Evolutionary conservation across 1,140 invertebrate genomes (phyloP).

Genomic region (Luehdorfia chinensis): DNA sequence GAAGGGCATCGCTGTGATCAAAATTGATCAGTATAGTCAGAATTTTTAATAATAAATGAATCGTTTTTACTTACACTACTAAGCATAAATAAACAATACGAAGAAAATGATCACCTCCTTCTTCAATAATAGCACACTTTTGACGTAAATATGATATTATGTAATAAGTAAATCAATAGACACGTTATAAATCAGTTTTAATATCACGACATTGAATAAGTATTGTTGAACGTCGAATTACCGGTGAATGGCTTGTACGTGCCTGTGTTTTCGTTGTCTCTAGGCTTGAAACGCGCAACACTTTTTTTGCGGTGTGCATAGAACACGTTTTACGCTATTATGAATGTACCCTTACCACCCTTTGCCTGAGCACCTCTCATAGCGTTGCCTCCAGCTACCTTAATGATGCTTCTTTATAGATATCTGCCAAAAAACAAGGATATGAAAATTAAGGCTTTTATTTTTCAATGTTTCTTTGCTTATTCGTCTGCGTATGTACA

Average conservation of each 20-base stretch:
- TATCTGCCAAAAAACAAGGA: slow-evolving; percentile 47
- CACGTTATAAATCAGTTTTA: slow-evolving; percentile 32
- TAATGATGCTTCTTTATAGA: slow-evolving; percentile 71
- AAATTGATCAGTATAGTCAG: too few species aligned
- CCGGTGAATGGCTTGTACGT: slow-evolving; percentile 38
- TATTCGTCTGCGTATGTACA: too few species aligned
- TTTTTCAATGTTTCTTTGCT: too few species aligned
- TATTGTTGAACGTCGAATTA: slow-evolving; percentile 29
- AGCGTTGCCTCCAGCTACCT: slow-evolving; percentile 43
- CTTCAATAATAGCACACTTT: too few species aligned
- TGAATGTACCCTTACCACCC: slow-evolving; percentile 38
- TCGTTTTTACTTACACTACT: too few species aligned
- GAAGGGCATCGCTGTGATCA: too few species aligned
- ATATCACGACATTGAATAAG: slow-evolving; percentile 32
- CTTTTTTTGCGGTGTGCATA: slow-evolving; percentile 29
- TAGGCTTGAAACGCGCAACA: slow-evolving; percentile 33
- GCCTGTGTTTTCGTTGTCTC: slow-evolving; percentile 21
- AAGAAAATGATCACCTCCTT: too few species aligned
- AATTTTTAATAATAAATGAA: too few species aligned
- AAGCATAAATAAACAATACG: too few species aligned
- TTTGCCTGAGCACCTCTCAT: slow-evolving; percentile 35
- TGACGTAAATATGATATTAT: too few species aligned
- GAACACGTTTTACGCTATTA: slow-evolving; percentile 25
- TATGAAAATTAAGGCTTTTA: too few species aligned
- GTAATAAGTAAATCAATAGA: slow-evolving; percentile 24